Conservation (phyloP, 1,140 invertebrate species). For the Caenorhabditis brenneri region DNA sequence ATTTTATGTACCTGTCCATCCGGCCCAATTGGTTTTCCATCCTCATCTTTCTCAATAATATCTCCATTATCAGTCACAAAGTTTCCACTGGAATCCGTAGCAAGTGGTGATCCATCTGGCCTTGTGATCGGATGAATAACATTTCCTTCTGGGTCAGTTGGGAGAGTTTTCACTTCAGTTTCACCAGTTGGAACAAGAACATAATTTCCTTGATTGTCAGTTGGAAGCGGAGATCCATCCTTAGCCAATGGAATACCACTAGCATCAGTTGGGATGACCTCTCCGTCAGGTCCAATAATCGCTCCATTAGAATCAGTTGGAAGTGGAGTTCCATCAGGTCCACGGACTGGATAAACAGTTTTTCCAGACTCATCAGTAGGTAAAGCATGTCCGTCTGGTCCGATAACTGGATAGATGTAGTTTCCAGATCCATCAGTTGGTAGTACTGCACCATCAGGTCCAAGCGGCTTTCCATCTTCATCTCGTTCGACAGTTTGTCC, state of each 20-base stretch:
- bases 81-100: slow-evolving; percentile 3
- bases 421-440: slow-evolving; percentile 49
- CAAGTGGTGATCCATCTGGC: slow-evolving; percentile 18
- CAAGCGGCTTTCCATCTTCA: neutral
- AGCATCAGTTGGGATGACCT: slow-evolving; percentile 39
- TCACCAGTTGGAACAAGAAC: slow-evolving; percentile 28
- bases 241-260: slow-evolving; percentile 9
- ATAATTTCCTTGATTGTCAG: slow-evolving; percentile 49
- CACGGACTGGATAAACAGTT: neutral
- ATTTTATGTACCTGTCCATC: slow-evolving; percentile 44
- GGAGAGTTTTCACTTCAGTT: neutral
- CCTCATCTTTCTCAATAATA: slow-evolving; percentile 31
- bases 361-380: slow-evolving; percentile 28
- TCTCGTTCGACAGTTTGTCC: slow-evolving; percentile 7
- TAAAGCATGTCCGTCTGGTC: neutral
- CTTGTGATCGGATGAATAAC: slow-evolving; percentile 3
- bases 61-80: slow-evolving; percentile 27
- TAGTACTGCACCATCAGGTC: slow-evolving; percentile 3
- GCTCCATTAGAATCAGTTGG: slow-evolving; percentile 51
- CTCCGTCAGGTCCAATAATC: slow-evolving; percentile 33
- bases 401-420: slow-evolving; percentile 42
- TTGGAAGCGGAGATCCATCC: slow-evolving; percentile 52
- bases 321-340: slow-evolving; percentile 48
- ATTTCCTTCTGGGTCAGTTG: slow-evolving; percentile 40
- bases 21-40: slow-evolving; percentile 42